Percentiles rank a stretch among this genome's conserved stretches.
Evolutionary conservation across 2,113 vertebrate species (phyloP).

Genomic region (Cyanoderma ruficeps): DNA sequence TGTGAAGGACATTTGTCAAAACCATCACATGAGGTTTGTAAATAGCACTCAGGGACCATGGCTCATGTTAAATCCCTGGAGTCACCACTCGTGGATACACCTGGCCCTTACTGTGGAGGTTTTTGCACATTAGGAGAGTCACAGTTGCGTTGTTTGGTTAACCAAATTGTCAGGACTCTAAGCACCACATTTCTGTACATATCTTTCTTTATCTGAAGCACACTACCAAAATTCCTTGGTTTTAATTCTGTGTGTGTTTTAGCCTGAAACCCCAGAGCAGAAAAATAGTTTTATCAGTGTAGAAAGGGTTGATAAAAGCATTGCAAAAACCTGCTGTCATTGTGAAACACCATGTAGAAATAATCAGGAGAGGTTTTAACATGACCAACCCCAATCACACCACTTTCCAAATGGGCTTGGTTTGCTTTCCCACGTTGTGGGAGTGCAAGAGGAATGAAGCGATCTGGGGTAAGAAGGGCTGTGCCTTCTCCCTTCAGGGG

Average conservation of each 20-base stretch:
- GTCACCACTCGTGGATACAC: neutral
- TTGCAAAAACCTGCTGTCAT: slow-evolving; percentile 20
- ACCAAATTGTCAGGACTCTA: neutral
- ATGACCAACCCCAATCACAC: neutral
- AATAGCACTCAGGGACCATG: neutral
- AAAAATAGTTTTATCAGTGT: neutral
- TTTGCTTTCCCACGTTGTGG: neutral
- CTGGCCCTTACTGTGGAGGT: neutral
- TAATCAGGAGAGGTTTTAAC: slow-evolving; percentile 34
- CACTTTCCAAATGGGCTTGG: neutral
- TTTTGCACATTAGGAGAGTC: neutral
- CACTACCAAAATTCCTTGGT: neutral
- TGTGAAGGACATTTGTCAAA: neutral
- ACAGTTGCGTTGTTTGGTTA: neutral
- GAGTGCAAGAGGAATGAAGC: neutral
- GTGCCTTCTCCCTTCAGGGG: neutral
- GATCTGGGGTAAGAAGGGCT: fast-evolving
- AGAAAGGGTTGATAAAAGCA: neutral
- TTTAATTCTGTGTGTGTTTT: neutral
- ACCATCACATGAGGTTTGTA: neutral
- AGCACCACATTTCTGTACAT: fast-evolving
- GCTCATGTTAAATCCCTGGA: neutral
- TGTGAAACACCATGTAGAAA: slow-evolving; percentile 50
- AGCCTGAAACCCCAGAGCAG: neutral
- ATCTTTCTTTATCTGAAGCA: neutral